Base-by-base conservation (phyloP, 2,797 vertebrate species). In the Enteromius viviparus region DNA sequence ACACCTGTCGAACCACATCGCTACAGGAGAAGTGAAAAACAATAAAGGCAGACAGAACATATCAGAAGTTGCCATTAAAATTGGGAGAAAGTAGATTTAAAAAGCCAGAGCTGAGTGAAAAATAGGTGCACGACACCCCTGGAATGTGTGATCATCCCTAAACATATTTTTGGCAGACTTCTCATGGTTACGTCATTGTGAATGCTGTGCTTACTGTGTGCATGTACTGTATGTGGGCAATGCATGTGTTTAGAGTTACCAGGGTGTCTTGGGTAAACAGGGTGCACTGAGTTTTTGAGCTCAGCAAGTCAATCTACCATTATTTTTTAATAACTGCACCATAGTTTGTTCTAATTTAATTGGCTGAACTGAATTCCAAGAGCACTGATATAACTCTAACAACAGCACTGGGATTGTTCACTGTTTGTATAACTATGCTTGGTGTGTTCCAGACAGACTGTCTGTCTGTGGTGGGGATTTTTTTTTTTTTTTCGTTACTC, bases 1-100 rank as follows among this genome's bases (percentile, higher is more conserved):
- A 85, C 85, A 87, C 84, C 87, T 87, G 87, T 86, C 58, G 14
- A 62, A 68, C 21, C 58, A 66, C 71, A 78, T 80, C 58, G 55
- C 65, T 82, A 42, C 19, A 26, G 76, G 75, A 64, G 64, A 47
- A 70, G 26, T 64, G 64, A 74, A 32, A 74, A 64, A 75, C 70
- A 53, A 82, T 45, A 53, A 51, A n/a, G 51, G 53, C 49, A 45
- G 23, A 75, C 47, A 55, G 26, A 64, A 29, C 21, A 21, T 42
- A 64, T 64, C 19, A 65, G 11, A 78, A 49, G 10, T 49, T 17
- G 9, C 15, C 42, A 78, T 65, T 32, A 65, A 78, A 45, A 32
- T 0, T 3, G 21, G 45, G 17, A 47, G 60, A 78, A 78, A 32
- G 26, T n/a, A 21, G 40, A 29, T 64, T 64, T 32, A 65, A 26